Base-by-base conservation (phyloP, 2,113 vertebrate genomes). In the Arothron firmamentum region DNA sequence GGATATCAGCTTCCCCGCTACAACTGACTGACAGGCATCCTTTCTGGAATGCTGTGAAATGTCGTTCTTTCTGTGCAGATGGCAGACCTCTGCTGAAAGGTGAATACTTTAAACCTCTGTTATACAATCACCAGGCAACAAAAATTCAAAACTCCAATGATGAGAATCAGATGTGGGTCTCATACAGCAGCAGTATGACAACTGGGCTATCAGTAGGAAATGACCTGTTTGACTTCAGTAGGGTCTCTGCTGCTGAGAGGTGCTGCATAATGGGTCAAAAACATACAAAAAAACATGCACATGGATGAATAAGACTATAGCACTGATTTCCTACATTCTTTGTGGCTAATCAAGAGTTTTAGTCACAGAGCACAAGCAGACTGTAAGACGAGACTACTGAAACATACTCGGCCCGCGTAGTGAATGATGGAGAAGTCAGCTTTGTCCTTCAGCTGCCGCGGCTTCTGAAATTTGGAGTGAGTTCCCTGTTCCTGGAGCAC, bases 361-460 rank as follows among this genome's bases (percentile, higher is more conserved):
- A 31, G 8, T 9, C 28, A 17, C 43, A 45, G 7, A 45, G 43
- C 43, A 45, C 47, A 17, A 14, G 31, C 43, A 31, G 28, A 52
- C 20, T 8, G 16, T 4, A 28, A 52, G 5, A 28, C 13, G 31
- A 17, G 14, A 61, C 6, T 11, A 15, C 13, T 21, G 52, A 56
- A 53, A 19, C 87, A 28, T 89, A 99, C 97, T 94, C 87, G 92
- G 59, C 96, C 97, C 5, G 97, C 97, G 0, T 99, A 99, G 80
- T 99, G 97, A 28, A 95, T 84, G 73, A 99, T 92, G 68, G 93
- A 96, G 88, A 99, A 99, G 74, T 96, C 96, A 0, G 96, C 96
- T 79, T 98, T 99, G 84, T 98, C 96, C 78, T 99, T 99, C 21
- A 99, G 93, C 70, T 99, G 96, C 70, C 98, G 95, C 3, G 94